These are phyloP conservation scores for Poeciliopsis retropinna DNA, from an alignment of 2,113 vertebrate genomes.

Conservation along the genomic window DNA sequence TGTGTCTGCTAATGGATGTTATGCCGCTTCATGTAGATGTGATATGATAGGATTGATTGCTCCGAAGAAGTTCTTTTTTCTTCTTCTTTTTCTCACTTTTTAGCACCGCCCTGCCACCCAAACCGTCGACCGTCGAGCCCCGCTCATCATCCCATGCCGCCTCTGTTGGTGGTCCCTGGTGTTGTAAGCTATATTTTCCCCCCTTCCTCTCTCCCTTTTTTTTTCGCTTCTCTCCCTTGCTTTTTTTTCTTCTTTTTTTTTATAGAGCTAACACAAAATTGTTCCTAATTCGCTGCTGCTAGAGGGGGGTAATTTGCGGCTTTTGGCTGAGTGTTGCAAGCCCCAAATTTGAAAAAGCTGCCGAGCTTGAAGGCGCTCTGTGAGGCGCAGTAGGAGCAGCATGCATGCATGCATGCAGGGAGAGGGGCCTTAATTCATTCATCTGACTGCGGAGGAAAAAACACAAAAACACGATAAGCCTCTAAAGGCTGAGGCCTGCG, in stretches of 20 bases:
- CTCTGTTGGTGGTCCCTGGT: conserved; percentile 83
- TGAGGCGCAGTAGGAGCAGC: conserved; percentile 60
- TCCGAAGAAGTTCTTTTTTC: conserved; percentile 44
- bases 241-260: conserved; percentile 71
- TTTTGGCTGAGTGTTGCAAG: conserved; percentile 84
- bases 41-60: conserved; percentile 78
- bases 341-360: conserved; percentile 86
- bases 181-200: conserved; percentile 83
- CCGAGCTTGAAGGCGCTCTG: conserved; percentile 76
- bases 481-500: conserved; percentile 45
- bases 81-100: conserved; percentile 60
- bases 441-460: conserved; percentile 48
- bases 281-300: conserved; percentile 87
- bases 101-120: conserved; percentile 81
- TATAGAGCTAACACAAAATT: conserved; percentile 87
- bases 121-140: conserved; percentile 74
- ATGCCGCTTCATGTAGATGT: conserved; percentile 61
- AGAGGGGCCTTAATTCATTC: conserved; percentile 59
- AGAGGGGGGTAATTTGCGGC: conserved; percentile 86
- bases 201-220: conserved; percentile 64
- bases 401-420: conserved; percentile 29
- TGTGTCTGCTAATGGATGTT: conserved; percentile 73
- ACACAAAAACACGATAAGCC: conserved; percentile 63
- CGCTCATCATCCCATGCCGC: conserved; percentile 73
- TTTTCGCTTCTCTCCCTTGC: conserved; percentile 69